Evolutionary conservation across 1,140 invertebrate genomes (phyloP).

Genomic region (Apis florea): DNA sequence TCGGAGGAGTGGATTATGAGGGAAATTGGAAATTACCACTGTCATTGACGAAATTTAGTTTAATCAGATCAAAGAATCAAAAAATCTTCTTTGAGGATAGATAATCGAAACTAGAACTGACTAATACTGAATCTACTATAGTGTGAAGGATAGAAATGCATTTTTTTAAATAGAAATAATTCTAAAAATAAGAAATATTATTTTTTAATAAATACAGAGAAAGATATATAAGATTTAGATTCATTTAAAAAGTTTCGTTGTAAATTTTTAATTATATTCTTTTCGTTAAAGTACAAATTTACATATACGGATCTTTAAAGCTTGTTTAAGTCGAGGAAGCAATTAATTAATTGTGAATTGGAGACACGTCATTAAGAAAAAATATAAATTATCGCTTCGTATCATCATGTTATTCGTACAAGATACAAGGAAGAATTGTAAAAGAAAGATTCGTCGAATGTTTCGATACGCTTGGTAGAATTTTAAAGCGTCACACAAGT

Average conservation of each 20-base stretch:
- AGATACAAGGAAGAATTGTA: neutral
- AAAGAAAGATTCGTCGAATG: neutral
- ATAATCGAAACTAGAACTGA: neutral
- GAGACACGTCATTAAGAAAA: neutral
- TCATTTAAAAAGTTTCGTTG: too few species aligned
- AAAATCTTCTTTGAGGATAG: neutral
- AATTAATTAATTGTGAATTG: neutral
- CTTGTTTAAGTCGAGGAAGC: neutral
- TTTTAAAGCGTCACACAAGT: neutral
- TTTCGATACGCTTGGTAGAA: too few species aligned
- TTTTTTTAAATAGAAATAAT: too few species aligned
- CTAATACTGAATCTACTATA: neutral
- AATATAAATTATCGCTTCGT: neutral
- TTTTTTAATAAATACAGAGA: too few species aligned
- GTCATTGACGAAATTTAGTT: neutral
- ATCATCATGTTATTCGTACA: neutral
- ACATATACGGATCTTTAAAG: neutral
- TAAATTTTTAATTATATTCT: too few species aligned
- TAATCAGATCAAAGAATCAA: neutral
- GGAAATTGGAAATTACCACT: neutral
- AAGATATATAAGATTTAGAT: too few species aligned
- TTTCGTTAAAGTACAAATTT: neutral
- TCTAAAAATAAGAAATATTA: too few species aligned
- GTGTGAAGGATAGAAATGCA: too few species aligned
- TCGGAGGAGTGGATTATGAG: neutral